Percentiles rank a stretch among this genome's conserved stretches.
Evolutionary conservation across 1,140 invertebrate species (phyloP).

Genomic region (Diorhabda sublineata): DNA sequence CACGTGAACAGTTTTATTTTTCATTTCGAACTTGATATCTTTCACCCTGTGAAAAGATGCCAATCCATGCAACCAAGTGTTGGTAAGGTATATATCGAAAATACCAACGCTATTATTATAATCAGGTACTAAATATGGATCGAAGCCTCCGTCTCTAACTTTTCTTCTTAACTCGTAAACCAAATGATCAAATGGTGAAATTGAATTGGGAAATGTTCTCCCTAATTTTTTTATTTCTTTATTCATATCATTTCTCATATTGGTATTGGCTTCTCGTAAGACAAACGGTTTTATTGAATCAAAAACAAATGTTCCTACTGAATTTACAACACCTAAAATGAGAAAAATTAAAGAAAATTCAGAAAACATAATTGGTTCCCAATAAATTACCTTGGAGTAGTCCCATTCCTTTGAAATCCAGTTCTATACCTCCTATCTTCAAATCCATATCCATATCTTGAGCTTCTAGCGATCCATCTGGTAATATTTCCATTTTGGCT

Average conservation of each 20-base stretch:
- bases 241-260: slow-evolving; percentile 53
- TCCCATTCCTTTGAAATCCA: slow-evolving; percentile 78
- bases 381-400: slow-evolving; percentile 48
- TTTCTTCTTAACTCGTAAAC: slow-evolving; percentile 67
- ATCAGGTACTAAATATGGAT: slow-evolving; percentile 68
- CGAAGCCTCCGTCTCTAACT: slow-evolving; percentile 63
- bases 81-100: slow-evolving; percentile 60
- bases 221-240: slow-evolving; percentile 57
- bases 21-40: slow-evolving; percentile 67
- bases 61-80: slow-evolving; percentile 73
- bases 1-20: slow-evolving; percentile 64
- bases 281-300: slow-evolving; percentile 82
- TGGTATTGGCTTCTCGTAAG: slow-evolving; percentile 68
- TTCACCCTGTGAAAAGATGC: slow-evolving; percentile 70
- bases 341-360: background rate
- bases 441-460: slow-evolving; percentile 76
- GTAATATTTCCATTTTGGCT: slow-evolving; percentile 64
- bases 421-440: slow-evolving; percentile 65
- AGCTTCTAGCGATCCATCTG: slow-evolving; percentile 68
- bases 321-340: slow-evolving; percentile 62
- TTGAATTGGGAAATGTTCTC: slow-evolving; percentile 76
- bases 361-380: background rate
- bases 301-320: slow-evolving; percentile 72
- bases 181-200: slow-evolving; percentile 76
- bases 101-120: slow-evolving; percentile 68